Evolutionary conservation across 2,888 invertebrate genomes (phyloP).

Genomic region (Notodonta dromedarius): DNA sequence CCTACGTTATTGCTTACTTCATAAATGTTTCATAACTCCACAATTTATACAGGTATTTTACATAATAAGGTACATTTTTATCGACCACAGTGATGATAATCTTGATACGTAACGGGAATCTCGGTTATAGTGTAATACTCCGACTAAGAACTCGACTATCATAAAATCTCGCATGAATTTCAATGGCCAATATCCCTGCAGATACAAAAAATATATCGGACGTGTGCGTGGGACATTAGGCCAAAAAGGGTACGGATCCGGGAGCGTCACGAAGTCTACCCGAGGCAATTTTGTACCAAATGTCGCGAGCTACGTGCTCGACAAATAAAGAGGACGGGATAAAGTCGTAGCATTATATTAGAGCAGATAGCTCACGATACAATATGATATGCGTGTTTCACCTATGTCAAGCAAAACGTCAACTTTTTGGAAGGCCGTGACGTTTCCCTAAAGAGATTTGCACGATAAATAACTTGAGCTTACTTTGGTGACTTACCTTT

Average conservation of each 20-base stretch:
- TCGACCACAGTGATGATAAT: background rate
- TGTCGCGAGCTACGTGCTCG: slow-evolving; percentile 79
- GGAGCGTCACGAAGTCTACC: slow-evolving; percentile 76
- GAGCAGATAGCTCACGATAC: slow-evolving; percentile 62
- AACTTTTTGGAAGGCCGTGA: slow-evolving; percentile 41
- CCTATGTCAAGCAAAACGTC: slow-evolving; percentile 36
- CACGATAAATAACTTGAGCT: slow-evolving; percentile 34
- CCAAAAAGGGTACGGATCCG: slow-evolving; percentile 64
- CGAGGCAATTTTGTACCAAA: slow-evolving; percentile 82
- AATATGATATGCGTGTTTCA: slow-evolving; percentile 41
- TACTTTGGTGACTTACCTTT: background rate
- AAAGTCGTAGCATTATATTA: slow-evolving; percentile 67
- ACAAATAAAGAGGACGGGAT: slow-evolving; percentile 80
- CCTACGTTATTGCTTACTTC: too few species aligned
- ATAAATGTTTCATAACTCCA: too few species aligned
- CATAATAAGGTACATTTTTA: slow-evolving; percentile 1
- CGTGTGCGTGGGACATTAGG: slow-evolving; percentile 74
- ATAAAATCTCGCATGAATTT: slow-evolving; percentile 58
- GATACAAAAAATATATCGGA: slow-evolving; percentile 66
- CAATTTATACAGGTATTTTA: too few species aligned
- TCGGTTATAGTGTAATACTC: background rate
- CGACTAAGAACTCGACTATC: slow-evolving; percentile 34
- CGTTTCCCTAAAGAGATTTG: slow-evolving; percentile 35
- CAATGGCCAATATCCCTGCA: slow-evolving; percentile 56
- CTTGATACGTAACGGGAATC: background rate